Conservation (phyloP, 2,113 vertebrate species). For the Menura novaehollandiae region DNA sequence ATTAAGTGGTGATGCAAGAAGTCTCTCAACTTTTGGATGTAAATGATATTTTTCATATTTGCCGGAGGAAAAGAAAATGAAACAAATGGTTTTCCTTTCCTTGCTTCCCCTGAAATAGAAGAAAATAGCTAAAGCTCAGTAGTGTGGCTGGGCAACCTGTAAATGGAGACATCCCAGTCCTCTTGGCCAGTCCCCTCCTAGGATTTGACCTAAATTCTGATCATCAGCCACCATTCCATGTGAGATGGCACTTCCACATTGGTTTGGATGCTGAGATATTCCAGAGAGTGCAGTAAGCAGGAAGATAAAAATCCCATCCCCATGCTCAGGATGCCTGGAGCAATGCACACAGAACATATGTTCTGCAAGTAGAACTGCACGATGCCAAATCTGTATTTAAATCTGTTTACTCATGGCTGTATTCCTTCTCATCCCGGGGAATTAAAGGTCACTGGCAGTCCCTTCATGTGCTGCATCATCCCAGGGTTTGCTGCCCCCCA, state of each 20-base stretch:
- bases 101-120: not conserved
- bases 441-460: not conserved
- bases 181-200: not conserved
- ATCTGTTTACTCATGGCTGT: not conserved
- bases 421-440: not conserved
- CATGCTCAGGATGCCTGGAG: not conserved
- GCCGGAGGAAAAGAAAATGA: not conserved
- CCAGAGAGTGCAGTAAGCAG: not conserved
- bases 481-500: not conserved
- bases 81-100: not conserved
- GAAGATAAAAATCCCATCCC: not conserved
- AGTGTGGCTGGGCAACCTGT: not conserved
- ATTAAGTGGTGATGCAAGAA: not conserved
- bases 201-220: not conserved
- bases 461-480: not conserved
- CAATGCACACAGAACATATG: accelerated
- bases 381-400: not conserved
- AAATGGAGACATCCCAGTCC: not conserved
- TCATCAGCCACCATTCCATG: not conserved
- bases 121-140: not conserved
- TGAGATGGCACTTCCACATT: not conserved
- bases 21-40: accelerated
- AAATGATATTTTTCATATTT: not conserved
- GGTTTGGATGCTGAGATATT: not conserved
- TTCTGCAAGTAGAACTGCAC: not conserved